A percentile compares a stretch with the other conserved stretches of the same genome.
phyloP scores from a whole-genome alignment of 2,797 vertebrate genomes.

The Bradypodion pumilum region DNA sequence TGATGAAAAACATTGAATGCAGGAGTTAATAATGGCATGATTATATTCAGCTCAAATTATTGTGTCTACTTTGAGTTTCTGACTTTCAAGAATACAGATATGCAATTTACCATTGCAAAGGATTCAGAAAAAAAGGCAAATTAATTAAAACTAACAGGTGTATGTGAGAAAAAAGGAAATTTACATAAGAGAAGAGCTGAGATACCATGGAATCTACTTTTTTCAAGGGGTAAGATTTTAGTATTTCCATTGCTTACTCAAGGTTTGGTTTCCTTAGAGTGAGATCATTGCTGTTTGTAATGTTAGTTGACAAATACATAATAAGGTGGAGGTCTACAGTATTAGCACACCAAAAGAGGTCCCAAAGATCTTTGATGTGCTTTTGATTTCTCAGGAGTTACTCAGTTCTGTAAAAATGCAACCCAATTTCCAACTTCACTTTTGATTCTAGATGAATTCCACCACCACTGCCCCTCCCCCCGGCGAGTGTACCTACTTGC shows the following conservation, averaged over 20 bases:
- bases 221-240: neutral
- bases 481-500: neutral
- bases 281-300: neutral
- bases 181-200: neutral
- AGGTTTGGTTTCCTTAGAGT: neutral
- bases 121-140: conserved; percentile 12
- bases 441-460: neutral
- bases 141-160: neutral
- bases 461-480: too few species aligned
- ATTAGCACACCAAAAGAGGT: neutral
- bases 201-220: neutral
- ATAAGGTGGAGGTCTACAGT: neutral
- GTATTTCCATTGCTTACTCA: neutral
- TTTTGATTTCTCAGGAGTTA: neutral
- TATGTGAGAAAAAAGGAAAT: neutral
- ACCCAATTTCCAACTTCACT: neutral
- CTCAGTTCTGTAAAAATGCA: neutral
- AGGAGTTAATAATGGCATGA: neutral
- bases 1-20: neutral
- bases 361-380: neutral
- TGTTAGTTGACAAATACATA: neutral
- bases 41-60: neutral
- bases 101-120: too few species aligned
- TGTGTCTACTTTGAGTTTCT: neutral
- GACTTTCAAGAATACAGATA: conserved; percentile 7